Base-by-base conservation (phyloP, 2,113 vertebrate species). In the Zosterops japonicus region DNA sequence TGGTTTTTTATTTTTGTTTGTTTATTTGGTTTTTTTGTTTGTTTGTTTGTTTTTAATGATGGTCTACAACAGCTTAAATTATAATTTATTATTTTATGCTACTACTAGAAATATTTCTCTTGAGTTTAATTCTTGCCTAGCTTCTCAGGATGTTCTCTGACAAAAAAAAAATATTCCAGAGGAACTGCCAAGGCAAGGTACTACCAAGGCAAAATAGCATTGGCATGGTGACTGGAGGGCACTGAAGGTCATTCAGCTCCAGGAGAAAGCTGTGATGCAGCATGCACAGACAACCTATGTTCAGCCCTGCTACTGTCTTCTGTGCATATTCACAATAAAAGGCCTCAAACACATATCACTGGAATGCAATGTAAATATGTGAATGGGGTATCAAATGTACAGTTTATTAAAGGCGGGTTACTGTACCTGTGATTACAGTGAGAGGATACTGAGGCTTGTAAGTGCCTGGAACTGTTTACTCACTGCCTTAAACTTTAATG, bases 241-340 rank as follows among this genome's bases (percentile, higher is more conserved):
- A 71, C 31, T 0, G 2, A 20, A 53, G 11, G 15, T 75, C 29
- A 90, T 27, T 52, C 23, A 70, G 46, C 74, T 92, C 63, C 28
- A 42, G n/a, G 39, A 90, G 55, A 57, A 82, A 83, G 25, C 41
- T 3, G 3, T 33, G 49, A 75, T 39, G 16, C 29, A 59, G 21
- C n/a, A 52, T 11, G 27, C 8, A 15, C 1, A n/a, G 28, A 25
- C 8, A 44, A 56, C 0, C 2, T 28, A 3, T 2, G 3, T 46
- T 81, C 35, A 93, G 74, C 36, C 49, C 70, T 47, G 14, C 33
- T 70, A 9, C 47, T 49, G 18, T 56, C 57, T 76, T 55, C 15
- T 63, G 39, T 35, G 28, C 33, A 33, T 29, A 64, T 23, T 68
- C 28, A 64, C n/a, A 64, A 39, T 8, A 22, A 56, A 86, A 85